Evolutionary conservation across 1,140 invertebrate species (phyloP).

Genomic region (Trypoxylus dichotomus): DNA sequence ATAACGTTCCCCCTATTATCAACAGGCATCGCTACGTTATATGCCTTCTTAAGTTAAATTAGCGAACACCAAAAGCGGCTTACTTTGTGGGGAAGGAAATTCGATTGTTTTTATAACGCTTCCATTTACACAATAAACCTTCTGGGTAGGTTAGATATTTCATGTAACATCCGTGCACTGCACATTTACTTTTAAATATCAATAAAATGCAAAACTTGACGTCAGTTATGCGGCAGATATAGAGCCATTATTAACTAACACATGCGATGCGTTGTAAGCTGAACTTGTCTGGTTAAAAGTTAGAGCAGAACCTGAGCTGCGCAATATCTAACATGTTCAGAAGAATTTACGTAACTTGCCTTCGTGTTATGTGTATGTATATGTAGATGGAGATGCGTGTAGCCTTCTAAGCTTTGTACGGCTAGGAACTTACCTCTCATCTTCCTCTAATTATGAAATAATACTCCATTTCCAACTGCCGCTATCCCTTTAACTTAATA

Average conservation of each 20-base stretch:
- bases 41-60: background rate
- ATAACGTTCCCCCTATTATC: background rate
- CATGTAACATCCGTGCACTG: too few species aligned
- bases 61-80: background rate
- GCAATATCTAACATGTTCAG: slow-evolving; percentile 10
- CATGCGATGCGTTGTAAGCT: background rate
- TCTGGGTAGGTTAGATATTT: too few species aligned
- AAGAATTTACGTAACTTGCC: slow-evolving; percentile 11
- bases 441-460: background rate
- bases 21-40: background rate
- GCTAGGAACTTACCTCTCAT: background rate
- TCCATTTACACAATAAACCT: too few species aligned
- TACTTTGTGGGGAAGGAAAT: background rate
- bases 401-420: background rate
- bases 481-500: background rate
- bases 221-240: too few species aligned
- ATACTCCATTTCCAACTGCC: background rate
- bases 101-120: too few species aligned
- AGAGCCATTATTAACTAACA: too few species aligned
- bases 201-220: too few species aligned
- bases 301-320: background rate
- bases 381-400: background rate
- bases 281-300: slow-evolving; percentile 4
- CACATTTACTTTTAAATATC: too few species aligned
- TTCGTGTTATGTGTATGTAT: background rate